Base-by-base conservation (phyloP, 2,797 vertebrate genomes). In the Moxostoma hubbsi region DNA sequence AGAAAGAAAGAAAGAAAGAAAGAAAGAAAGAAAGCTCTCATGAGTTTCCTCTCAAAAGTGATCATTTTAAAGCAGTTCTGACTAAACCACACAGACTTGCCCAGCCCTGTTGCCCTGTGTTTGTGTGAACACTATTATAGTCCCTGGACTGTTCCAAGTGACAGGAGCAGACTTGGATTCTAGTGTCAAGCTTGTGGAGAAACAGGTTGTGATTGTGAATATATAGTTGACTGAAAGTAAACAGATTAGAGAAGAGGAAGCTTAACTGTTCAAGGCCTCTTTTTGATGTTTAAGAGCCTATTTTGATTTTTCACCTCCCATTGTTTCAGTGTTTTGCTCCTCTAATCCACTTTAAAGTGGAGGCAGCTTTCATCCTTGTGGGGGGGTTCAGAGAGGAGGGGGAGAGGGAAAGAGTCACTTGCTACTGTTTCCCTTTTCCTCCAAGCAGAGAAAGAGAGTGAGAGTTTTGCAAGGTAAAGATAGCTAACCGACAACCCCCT, bases 291-390 rank as follows among this genome's bases (percentile, higher is more conserved):
- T 93, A 78, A 84, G 90, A 90, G 90, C 86, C 91, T 95, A 94
- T 94, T 95, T 94, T 91, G 93, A 94, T 94, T 94, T 94, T 88
- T 95, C 90, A 93, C 94, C 93, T 94, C 93, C 93, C 87, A 94
- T 95, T 95, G 94, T 95, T 95, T 95, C 92, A 94, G 87, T 87
- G 67, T 90, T 90, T 91, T 93, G 90, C 89, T 90, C 88, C 86
- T 86, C 88, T 94, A 94, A 95, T 95, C 93, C 93, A 94, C 92
- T 94, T 94, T 94, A 93, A 94, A 94, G 92, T 93, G 90, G 91
- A 90, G 90, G 88, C 90, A 86, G 93, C 93, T 94, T 94, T 94
- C 90, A 92, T 94, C 91, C 83, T 89, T 77, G 88, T 82, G 55
- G 16, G 88, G 85, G 88, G 76, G 83, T 57, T 62, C 16, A 49